Base-by-base conservation (phyloP, 1,140 invertebrate species). In the Arctopsyche grandis region DNA sequence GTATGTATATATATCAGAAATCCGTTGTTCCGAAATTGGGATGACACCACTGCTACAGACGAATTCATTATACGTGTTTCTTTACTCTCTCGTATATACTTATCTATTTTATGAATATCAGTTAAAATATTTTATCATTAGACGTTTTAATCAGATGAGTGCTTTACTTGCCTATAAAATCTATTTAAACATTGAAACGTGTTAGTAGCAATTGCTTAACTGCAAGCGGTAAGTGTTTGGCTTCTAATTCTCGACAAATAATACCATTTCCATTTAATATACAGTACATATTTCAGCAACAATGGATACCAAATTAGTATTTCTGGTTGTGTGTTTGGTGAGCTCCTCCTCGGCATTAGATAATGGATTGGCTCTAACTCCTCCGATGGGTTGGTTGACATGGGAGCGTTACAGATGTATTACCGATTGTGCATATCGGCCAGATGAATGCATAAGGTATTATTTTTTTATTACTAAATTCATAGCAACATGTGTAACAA, bases 361-460 rank as follows among this genome's bases (percentile, higher is more conserved):
- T 71, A 88, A 88, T 79, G 87, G 87, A 5, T 74, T 88, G 38
- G 87, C 85, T 5, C 76, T 86, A 3, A 88, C 87, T 0, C 87
- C 87, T 4, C 93, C 93, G 0, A 94, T 95, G 93, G 94, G 94
- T n/a, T 95, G 93, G 93, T 87, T 94, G 83, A 90, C 93, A 1
- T 95, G 94, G 94, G 89, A 93, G 81, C 86, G 93, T 80, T 95
- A 91, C 84, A 85, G 92, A 58, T 95, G 94, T 84, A 90, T 93
- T 75, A 91, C 87, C 0, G 91, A 95, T 84, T 95, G 94, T 84
- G 84, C 87, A 14, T 89, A 86, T 52, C 91, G 92, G 84, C 92
- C 92, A 10, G 85, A 93, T 81, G 92, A 93, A 83, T 94, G 93
- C 83, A 92, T 94, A 71, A 93, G 91, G 87, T 88, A 79, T 58